Conservation (phyloP, 2,888 invertebrate species). For the Synergus itoensis region DNA sequence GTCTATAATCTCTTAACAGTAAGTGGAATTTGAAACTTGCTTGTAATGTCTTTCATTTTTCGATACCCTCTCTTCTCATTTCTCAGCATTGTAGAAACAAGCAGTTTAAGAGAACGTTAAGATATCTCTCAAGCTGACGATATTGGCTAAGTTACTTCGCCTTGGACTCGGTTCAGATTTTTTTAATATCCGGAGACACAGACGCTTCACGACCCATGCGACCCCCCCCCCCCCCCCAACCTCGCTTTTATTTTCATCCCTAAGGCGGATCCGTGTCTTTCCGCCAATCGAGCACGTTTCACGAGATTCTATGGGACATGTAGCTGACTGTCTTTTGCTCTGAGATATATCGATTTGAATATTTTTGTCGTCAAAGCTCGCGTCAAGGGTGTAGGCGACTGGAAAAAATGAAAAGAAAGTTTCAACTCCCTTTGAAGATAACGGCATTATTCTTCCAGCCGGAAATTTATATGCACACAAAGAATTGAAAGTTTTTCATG, state of each 20-base stretch:
- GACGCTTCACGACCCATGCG: neutral
- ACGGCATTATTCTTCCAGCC: neutral
- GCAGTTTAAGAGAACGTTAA: neutral
- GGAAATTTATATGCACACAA: neutral
- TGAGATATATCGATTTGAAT: conserved; percentile 28
- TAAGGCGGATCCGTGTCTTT: neutral
- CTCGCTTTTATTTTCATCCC: conserved; percentile 5
- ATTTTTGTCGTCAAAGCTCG: conserved; percentile 32
- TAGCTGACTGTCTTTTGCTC: conserved; percentile 3
- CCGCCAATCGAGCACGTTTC: conserved; percentile 14
- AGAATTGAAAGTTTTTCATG: neutral
- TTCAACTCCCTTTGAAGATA: neutral
- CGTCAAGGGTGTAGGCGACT: neutral
- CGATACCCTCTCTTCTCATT: neutral
- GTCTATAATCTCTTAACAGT: neutral
- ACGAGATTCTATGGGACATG: conserved; percentile 21
- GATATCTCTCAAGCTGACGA: neutral
- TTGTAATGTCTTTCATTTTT: neutral
- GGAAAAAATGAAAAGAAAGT: conserved; percentile 18
- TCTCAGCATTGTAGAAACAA: neutral
- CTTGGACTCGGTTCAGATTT: conserved; percentile 30
- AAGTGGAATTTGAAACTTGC: neutral
- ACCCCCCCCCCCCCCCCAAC: too few relatives aligned
- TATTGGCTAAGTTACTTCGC: conserved; percentile 16
- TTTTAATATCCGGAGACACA: conserved; percentile 30